A percentile compares a stretch with the other conserved stretches of the same genome.
These are phyloP conservation scores for Boloria selene DNA, from an alignment of 2,888 invertebrate genomes.

Conservation along the genomic window DNA sequence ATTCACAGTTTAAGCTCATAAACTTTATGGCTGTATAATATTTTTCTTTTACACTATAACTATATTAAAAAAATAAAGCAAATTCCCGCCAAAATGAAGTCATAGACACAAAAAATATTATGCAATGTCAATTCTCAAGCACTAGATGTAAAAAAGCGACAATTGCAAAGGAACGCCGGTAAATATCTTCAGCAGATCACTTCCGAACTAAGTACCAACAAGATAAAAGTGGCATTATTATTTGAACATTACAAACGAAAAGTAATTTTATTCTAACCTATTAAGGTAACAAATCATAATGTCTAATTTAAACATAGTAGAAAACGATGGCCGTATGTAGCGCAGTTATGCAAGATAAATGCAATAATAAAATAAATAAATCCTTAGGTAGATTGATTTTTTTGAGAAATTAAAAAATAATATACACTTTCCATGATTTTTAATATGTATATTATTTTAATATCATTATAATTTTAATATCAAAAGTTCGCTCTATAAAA, in stretches of 20 bases:
- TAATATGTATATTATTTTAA: too few relatives aligned
- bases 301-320: not conserved
- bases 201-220: not conserved
- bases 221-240: not conserved
- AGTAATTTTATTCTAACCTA: not conserved
- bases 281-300: not conserved
- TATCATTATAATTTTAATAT: too few relatives aligned
- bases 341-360: conserved; percentile 14
- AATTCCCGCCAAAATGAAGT: not conserved
- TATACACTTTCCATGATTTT: too few relatives aligned
- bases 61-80: too few relatives aligned
- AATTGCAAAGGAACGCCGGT: conserved; percentile 5
- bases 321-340: conserved; percentile 2
- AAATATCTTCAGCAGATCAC: not conserved
- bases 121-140: too few relatives aligned
- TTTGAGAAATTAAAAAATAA: too few relatives aligned
- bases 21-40: too few relatives aligned
- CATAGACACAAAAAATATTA: not conserved
- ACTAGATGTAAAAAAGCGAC: not conserved
- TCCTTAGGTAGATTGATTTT: too few relatives aligned
- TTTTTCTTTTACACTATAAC: too few relatives aligned
- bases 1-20: too few relatives aligned
- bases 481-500: too few relatives aligned
- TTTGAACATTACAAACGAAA: not conserved
- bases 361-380: not conserved